Percentiles rank a stretch among this genome's conserved stretches.
These are phyloP conservation scores for Xiphydria camelus DNA, from an alignment of 2,888 invertebrate species.

Conservation along the genomic window DNA sequence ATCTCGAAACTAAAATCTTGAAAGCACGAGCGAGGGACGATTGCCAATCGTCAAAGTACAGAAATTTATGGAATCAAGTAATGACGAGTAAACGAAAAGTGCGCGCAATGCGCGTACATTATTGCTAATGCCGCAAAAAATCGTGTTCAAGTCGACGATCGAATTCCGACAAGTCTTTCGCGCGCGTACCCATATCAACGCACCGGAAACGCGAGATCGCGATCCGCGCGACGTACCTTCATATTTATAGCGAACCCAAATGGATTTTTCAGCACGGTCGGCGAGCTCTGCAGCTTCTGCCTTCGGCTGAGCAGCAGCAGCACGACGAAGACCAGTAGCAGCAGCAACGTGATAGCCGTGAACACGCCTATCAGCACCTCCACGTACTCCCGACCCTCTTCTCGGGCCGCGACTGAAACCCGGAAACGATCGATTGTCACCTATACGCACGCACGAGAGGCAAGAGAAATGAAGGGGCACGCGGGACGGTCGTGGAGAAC, in stretches of 20 bases:
- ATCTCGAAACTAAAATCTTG: no score
- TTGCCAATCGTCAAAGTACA: no score
- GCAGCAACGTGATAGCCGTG: slow-evolving; percentile 68
- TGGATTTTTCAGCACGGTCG: slow-evolving; percentile 65
- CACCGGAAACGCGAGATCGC: no score
- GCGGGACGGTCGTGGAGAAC: background rate
- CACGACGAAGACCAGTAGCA: slow-evolving; percentile 67
- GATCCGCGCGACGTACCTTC: no score
- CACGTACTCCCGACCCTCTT: slow-evolving; percentile 64
- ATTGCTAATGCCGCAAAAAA: no score
- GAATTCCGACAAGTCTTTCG: no score
- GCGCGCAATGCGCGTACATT: no score
- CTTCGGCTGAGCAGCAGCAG: slow-evolving; percentile 65
- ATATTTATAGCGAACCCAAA: slow-evolving; percentile 70
- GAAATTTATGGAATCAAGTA: no score
- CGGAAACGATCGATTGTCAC: slow-evolving; percentile 12
- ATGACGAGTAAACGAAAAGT: no score
- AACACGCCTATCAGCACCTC: slow-evolving; percentile 68
- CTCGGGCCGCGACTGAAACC: slow-evolving; percentile 61
- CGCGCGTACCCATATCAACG: no score
- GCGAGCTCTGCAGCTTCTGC: slow-evolving; percentile 65
- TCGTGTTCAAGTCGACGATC: no score
- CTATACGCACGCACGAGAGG: background rate
- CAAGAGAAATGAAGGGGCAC: background rate
- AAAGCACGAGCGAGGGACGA: no score